A percentile compares a stretch with the other conserved stretches of the same genome.
Conservation (phyloP, 2,113 vertebrate species). For the Pelecanus crispus region DNA sequence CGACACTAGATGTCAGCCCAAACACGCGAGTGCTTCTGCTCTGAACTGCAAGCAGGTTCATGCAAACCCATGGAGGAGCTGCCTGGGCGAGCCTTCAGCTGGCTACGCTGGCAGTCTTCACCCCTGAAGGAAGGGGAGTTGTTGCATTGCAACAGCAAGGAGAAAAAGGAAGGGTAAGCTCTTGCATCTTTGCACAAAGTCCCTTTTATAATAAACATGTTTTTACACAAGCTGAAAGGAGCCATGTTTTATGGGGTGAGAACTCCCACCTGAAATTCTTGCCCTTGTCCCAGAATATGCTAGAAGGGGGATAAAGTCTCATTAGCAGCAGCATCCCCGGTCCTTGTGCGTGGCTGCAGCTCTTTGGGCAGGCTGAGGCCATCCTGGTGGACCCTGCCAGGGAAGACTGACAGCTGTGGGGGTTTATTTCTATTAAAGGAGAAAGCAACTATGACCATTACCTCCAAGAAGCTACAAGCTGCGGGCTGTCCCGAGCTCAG, state of each 20-base stretch:
- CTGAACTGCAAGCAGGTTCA: not conserved
- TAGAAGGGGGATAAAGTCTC: not conserved
- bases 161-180: not conserved
- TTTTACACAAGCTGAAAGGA: not conserved
- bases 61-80: not conserved
- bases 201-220: not conserved
- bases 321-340: rapidly evolving
- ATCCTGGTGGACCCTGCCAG: rapidly evolving
- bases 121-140: not conserved
- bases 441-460: not conserved
- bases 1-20: slow-evolving; percentile 68
- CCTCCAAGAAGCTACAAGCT: not conserved
- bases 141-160: rapidly evolving
- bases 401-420: rapidly evolving
- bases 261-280: not conserved
- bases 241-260: not conserved
- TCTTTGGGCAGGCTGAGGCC: not conserved
- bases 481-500: not conserved
- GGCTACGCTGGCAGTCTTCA: not conserved
- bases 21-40: not conserved
- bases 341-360: rapidly evolving
- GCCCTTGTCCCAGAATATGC: not conserved
- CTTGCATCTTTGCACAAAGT: rapidly evolving
- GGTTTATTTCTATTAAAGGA: not conserved
- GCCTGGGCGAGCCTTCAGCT: not conserved